Base-by-base conservation (phyloP, 2,113 vertebrate species). In the Pangasianodon gigas region DNA sequence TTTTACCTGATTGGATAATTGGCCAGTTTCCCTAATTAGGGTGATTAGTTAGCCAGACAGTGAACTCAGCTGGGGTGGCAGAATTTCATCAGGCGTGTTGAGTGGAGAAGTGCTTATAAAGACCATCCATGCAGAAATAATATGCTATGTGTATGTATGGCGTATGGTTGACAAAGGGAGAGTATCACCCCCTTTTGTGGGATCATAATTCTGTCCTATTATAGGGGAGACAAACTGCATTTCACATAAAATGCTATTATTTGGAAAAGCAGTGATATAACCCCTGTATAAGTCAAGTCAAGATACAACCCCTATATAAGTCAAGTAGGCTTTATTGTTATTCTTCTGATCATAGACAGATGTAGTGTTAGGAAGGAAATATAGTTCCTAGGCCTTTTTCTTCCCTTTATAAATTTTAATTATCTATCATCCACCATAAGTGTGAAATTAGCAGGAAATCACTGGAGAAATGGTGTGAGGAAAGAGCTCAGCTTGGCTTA, bases 1-100 rank as follows among this genome's bases (percentile, higher is more conserved):
- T 90, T 84, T 81, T 91, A 89, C 69, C 89, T 91, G 71, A 89
- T 89, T 82, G 84, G 85, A 74, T 86, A 92, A 92, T 89, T 88
- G 80, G 80, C 88, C 88, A 87, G 84, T 92, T 88, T 89, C 54
- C 83, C 85, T 92, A 86, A 90, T 91, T 92, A 89, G 88, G 87
- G 86, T 82, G 79, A 90, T 91, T 91, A 91, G 74, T 86, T 91
- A 90, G 81, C 90, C 89, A 91, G 89, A 83, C 89, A 88, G 62
- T 91, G 86, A 85, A 88, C 86, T 91, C 89, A 90, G 84, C 79
- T 82, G 88, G 90, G 85, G 85, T 85, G 91, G 69, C 80, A 8
- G 65, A 90, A 89, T 92, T 88, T 91, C 88, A 88, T 87, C 54
- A 87, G 75, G 46, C 21, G 13, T n/a, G 83, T 60, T 69, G 44